phyloP scores from a whole-genome alignment of 2,888 invertebrate species.

The Scaptomyza reducta region DNA sequence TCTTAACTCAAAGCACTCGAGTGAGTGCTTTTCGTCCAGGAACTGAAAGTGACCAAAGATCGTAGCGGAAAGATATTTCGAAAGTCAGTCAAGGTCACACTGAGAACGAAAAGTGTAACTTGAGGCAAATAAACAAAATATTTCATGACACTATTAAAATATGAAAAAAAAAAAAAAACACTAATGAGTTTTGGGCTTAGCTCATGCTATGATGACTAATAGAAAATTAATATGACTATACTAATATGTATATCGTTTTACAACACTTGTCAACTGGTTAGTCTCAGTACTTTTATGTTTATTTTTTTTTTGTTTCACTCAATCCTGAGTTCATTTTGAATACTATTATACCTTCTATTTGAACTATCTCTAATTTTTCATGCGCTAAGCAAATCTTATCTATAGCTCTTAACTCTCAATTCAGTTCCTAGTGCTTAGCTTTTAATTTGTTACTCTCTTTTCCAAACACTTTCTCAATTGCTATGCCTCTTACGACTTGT shows the following conservation, averaged over 20 bases:
- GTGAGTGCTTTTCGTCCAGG: conserved; percentile 14
- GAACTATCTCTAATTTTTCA: conserved; percentile 20
- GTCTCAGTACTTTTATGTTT: conserved; percentile 1
- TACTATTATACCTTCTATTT: conserved; percentile 18
- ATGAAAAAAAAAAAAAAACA: neutral
- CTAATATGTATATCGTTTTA: neutral
- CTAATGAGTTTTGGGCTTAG: conserved; percentile 1
- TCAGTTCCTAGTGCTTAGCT: conserved; percentile 53
- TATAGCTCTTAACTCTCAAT: conserved; percentile 15
- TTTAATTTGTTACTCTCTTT: conserved; percentile 41
- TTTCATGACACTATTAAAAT: conserved; percentile 9
- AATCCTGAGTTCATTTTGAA: conserved; percentile 4
- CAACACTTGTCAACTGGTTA: conserved; percentile 28
- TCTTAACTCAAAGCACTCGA: conserved; percentile 20
- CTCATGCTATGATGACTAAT: conserved; percentile 44
- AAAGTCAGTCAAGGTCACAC: conserved; percentile 26
- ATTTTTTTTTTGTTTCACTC: neutral
- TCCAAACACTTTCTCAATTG: conserved; percentile 57
- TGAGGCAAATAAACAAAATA: conserved; percentile 6
- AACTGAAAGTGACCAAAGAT: conserved; percentile 24
- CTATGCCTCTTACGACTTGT: conserved; percentile 63
- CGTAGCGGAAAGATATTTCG: conserved; percentile 2
- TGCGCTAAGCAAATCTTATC: conserved; percentile 23
- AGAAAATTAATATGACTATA: neutral
- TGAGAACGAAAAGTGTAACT: conserved; percentile 12